phyloP scores from a whole-genome alignment of 2,888 invertebrate genomes.

The Congeria kusceri region DNA sequence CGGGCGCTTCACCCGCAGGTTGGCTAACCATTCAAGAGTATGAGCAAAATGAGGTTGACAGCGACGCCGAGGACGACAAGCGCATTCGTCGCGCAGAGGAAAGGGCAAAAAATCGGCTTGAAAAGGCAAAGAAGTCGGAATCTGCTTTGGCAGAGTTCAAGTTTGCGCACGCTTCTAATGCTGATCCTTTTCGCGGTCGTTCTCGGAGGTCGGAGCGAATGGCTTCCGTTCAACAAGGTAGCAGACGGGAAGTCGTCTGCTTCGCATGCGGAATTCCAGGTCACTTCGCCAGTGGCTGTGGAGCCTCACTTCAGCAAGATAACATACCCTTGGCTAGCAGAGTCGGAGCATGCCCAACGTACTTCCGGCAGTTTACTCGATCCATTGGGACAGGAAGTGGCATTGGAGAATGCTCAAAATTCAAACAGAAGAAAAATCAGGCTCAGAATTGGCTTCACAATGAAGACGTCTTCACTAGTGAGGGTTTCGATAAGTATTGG shows the following conservation, averaged over 20 bases:
- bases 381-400: not conserved
- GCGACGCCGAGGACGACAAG: not conserved
- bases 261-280: not conserved
- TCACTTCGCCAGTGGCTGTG: not conserved
- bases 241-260: not conserved
- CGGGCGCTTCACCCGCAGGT: slow-evolving; percentile 10
- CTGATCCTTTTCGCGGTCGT: not conserved
- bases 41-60: not conserved
- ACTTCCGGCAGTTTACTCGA: not conserved
- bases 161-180: not conserved
- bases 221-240: not conserved
- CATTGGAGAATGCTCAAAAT: not conserved
- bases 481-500: no score
- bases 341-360: no score
- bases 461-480: no score
- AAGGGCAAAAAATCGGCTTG: not conserved
- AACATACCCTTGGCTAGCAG: not conserved
- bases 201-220: not conserved
- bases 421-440: not conserved
- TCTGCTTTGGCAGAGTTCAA: not conserved
- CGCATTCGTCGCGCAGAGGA: slow-evolving; percentile 1
- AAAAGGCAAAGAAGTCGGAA: not conserved
- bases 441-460: no score
- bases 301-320: not conserved
- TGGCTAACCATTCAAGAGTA: slow-evolving; percentile 17